These are phyloP conservation scores for Epirrhoe alternata DNA, from an alignment of 2,888 invertebrate genomes.

Conservation along the genomic window DNA sequence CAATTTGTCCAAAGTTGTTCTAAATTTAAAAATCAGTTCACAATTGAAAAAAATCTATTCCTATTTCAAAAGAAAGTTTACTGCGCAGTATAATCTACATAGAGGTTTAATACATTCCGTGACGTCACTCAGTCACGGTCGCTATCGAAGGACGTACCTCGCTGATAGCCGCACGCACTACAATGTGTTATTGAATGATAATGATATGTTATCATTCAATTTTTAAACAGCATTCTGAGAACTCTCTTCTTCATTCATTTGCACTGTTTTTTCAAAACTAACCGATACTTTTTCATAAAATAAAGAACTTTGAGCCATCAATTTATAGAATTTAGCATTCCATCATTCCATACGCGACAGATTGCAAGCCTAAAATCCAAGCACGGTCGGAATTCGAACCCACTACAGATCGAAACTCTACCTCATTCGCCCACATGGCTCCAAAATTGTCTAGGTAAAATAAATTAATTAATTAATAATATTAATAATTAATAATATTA, in stretches of 20 bases:
- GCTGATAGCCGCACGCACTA: conserved; percentile 8
- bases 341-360: too few relatives aligned
- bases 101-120: neutral
- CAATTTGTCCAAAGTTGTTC: neutral
- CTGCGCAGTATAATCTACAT: neutral
- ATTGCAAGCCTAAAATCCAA: too few relatives aligned
- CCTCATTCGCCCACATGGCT: too few relatives aligned
- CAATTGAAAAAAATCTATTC: neutral
- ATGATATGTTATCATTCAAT: conserved; percentile 5
- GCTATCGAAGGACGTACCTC: conserved; percentile 21
- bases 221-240: conserved; percentile 3
- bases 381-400: too few relatives aligned
- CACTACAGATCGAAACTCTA: too few relatives aligned
- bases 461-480: too few relatives aligned
- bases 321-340: too few relatives aligned
- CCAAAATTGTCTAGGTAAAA: too few relatives aligned
- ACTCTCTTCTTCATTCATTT: conserved; percentile 7
- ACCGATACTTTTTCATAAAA: too few relatives aligned
- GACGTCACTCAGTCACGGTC: conserved; percentile 17
- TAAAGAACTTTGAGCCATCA: too few relatives aligned
- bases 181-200: conserved; percentile 17
- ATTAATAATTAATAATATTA: too few relatives aligned
- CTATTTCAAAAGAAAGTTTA: neutral
- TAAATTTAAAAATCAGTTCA: neutral
- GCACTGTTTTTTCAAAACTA: neutral